Conservation (phyloP, 2,113 vertebrate genomes). For the Oryzias woworae region DNA sequence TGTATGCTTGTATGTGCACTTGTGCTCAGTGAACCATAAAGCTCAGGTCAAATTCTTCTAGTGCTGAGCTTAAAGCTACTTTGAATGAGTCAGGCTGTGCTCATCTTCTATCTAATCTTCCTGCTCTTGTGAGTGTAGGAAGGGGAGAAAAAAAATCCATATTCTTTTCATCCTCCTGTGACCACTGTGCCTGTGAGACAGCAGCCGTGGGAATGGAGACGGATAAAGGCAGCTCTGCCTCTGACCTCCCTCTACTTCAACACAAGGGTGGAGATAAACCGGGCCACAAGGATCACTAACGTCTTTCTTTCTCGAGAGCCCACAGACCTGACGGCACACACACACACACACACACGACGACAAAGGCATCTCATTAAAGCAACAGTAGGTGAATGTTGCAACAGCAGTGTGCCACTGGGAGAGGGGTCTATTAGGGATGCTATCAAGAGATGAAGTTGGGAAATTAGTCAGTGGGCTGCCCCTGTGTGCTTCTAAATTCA, state of each 20-base stretch:
- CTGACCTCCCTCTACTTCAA: slow-evolving; percentile 71
- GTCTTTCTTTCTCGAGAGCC: slow-evolving; percentile 66
- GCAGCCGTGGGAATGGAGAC: slow-evolving; percentile 76
- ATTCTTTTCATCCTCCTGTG: slow-evolving; percentile 75
- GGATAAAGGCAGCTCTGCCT: slow-evolving; percentile 65
- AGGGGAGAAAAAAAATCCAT: slow-evolving; percentile 70
- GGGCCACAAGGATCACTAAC: slow-evolving; percentile 68
- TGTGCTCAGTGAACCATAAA: slow-evolving; percentile 55
- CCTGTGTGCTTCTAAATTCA: slow-evolving; percentile 50
- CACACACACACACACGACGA: slow-evolving; percentile 18
- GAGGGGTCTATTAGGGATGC: slow-evolving; percentile 72
- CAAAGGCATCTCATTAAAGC: slow-evolving; percentile 73
- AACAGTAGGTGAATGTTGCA: slow-evolving; percentile 73
- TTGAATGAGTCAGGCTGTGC: slow-evolving; percentile 63
- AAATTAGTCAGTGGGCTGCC: slow-evolving; percentile 58
- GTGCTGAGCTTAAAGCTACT: slow-evolving; percentile 58
- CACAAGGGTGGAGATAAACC: slow-evolving; percentile 73
- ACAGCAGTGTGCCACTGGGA: slow-evolving; percentile 69
- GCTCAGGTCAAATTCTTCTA: slow-evolving; percentile 56
- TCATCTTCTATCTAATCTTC: slow-evolving; percentile 72
- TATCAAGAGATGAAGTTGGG: slow-evolving; percentile 65
- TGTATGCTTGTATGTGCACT: slow-evolving; percentile 9
- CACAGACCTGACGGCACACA: slow-evolving; percentile 14
- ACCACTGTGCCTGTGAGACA: slow-evolving; percentile 72
- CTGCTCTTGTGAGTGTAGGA: slow-evolving; percentile 54